Evolutionary conservation across 1,140 invertebrate species (phyloP).

Genomic region (Drosophila kepulauana): DNA sequence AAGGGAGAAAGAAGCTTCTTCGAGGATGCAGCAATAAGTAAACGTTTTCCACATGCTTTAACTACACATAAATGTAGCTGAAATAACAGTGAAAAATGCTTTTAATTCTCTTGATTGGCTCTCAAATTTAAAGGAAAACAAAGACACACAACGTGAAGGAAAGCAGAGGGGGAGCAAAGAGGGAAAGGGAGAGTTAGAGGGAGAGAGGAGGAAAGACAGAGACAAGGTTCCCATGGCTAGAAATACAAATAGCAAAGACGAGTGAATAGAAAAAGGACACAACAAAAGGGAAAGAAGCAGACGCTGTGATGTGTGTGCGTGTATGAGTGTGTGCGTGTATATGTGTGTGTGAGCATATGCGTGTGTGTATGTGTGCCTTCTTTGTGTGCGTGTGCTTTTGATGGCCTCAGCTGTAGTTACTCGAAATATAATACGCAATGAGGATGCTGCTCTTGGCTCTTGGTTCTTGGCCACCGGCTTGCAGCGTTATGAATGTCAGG

Average conservation of each 20-base stretch:
- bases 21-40: too few relatives aligned
- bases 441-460: not conserved
- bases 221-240: not conserved
- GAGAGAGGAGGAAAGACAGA: not conserved
- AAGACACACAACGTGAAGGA: not conserved
- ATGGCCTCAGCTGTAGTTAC: constrained; percentile 10
- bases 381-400: not conserved
- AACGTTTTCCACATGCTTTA: not conserved
- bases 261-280: too few relatives aligned
- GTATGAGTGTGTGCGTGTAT: not conserved
- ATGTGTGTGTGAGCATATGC: too few relatives aligned
- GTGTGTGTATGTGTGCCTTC: not conserved
- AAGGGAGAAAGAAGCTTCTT: not conserved
- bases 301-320: not conserved
- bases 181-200: not conserved
- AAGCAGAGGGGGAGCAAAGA: not conserved
- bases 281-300: not conserved
- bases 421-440: constrained; percentile 30
- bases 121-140: constrained; percentile 15
- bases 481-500: constrained; percentile 8
- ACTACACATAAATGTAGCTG: constrained; percentile 1
- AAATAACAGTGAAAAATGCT: constrained; percentile 12
- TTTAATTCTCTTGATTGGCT: constrained; percentile 17
- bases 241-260: too few relatives aligned
- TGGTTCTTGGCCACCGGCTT: not conserved